Evolutionary conservation across 2,888 invertebrate genomes (phyloP).

Genomic region (Conistra vaccinii): DNA sequence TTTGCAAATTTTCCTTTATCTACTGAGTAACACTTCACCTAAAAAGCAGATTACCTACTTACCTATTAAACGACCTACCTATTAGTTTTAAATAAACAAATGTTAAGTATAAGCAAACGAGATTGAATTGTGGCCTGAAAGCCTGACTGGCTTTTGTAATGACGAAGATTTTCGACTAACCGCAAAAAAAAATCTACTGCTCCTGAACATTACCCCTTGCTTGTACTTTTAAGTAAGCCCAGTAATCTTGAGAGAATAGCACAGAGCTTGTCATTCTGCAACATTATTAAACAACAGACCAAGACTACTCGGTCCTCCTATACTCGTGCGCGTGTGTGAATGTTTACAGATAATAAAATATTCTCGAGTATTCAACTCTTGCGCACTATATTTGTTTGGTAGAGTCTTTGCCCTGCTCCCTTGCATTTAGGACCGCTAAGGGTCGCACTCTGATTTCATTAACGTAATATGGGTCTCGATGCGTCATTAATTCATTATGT

Average conservation of each 20-base stretch:
- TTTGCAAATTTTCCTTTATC: constrained; percentile 18
- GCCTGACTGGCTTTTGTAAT: background rate
- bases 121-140: background rate
- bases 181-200: background rate
- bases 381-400: constrained; percentile 84
- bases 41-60: background rate
- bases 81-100: background rate
- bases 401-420: constrained; percentile 77
- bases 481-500: constrained; percentile 49
- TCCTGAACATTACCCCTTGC: background rate
- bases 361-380: constrained; percentile 87
- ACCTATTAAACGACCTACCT: background rate
- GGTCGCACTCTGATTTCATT: constrained; percentile 66
- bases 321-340: constrained; percentile 70
- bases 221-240: background rate
- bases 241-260: background rate
- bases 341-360: constrained; percentile 87
- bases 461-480: constrained; percentile 49
- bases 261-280: constrained; percentile 1
- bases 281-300: constrained; percentile 56
- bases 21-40: constrained; percentile 11
- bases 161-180: background rate
- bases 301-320: constrained; percentile 62
- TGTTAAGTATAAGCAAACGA: background rate
- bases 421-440: constrained; percentile 69